These are phyloP conservation scores for Sebastes matsubarae DNA, from an alignment of 2,797 vertebrate genomes.

Conservation along the genomic window DNA sequence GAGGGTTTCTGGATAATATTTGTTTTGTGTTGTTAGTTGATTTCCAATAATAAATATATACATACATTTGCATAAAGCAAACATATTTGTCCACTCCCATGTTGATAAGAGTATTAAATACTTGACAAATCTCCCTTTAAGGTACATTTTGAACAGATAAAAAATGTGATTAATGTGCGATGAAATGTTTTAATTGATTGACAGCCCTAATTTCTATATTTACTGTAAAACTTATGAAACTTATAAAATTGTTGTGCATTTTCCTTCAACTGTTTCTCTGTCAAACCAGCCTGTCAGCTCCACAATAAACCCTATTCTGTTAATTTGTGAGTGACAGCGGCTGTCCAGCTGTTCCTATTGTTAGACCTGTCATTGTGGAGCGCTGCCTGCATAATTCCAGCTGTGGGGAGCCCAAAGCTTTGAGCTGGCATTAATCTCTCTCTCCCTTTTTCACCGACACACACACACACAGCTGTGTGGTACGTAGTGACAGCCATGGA, in stretches of 20 bases:
- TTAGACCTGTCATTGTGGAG: constrained; percentile 64
- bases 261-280: not conserved
- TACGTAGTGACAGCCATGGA: constrained; percentile 76
- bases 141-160: too few relatives aligned
- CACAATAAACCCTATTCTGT: constrained; percentile 44
- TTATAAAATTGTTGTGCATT: not conserved
- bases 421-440: constrained; percentile 71
- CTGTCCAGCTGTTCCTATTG: constrained; percentile 83
- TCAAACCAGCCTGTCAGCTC: constrained; percentile 30
- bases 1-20: too few relatives aligned
- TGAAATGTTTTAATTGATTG: too few relatives aligned
- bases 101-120: too few relatives aligned
- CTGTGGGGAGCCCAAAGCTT: constrained; percentile 73
- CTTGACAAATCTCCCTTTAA: too few relatives aligned
- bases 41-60: too few relatives aligned
- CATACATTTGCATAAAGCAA: too few relatives aligned
- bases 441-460: constrained; percentile 41
- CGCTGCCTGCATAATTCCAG: constrained; percentile 68
- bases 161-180: too few relatives aligned
- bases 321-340: constrained; percentile 58
- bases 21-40: too few relatives aligned
- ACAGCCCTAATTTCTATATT: not conserved
- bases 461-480: constrained; percentile 82
- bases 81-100: too few relatives aligned
- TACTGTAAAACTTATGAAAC: constrained; percentile 8